A percentile compares a stretch with the other conserved stretches of the same genome.
Evolutionary conservation across 2,797 vertebrate species (phyloP).

Genomic region (Acanthopagrus latus): DNA sequence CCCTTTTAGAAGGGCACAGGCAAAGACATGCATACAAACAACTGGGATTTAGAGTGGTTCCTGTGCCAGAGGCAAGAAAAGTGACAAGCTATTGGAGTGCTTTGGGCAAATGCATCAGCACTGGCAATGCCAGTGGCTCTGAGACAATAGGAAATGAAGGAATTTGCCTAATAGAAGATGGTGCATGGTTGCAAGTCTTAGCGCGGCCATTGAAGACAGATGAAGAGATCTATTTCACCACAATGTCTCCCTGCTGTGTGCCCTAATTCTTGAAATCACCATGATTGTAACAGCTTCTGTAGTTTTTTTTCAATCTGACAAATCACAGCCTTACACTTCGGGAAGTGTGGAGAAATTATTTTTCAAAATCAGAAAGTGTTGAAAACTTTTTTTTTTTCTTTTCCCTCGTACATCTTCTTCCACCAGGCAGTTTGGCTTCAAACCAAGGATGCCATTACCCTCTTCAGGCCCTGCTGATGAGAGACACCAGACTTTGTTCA

Average conservation of each 20-base stretch:
- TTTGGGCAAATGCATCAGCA: conserved; percentile 77
- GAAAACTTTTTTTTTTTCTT: conserved; percentile 54
- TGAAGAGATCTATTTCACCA: conserved; percentile 19
- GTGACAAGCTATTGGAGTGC: conserved; percentile 77
- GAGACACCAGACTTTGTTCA: conserved; percentile 76
- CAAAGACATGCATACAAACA: conserved; percentile 83
- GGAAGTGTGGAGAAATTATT: conserved; percentile 28
- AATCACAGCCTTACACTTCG: conserved; percentile 38
- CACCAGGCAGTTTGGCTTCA: conserved; percentile 71
- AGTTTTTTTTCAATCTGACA: conserved; percentile 8
- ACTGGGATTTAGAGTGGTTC: conserved; percentile 81
- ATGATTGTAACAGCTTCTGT: background rate
- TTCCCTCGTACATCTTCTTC: conserved; percentile 25
- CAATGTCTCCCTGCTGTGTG: conserved; percentile 1
- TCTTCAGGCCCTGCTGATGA: conserved; percentile 62
- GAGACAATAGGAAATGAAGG: conserved; percentile 66
- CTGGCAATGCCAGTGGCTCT: conserved; percentile 70
- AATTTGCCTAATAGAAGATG: conserved; percentile 71
- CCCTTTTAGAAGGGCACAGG: conserved; percentile 76
- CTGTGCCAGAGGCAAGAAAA: conserved; percentile 79
- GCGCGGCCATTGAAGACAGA: conserved; percentile 14
- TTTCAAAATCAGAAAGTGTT: conserved; percentile 45
- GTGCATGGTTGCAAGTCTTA: conserved; percentile 52
- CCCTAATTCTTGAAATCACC: conserved; percentile 25
- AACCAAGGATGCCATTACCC: conserved; percentile 81